phyloP scores from a whole-genome alignment of 2,113 vertebrate genomes.

The Spizaetus ornatus region DNA sequence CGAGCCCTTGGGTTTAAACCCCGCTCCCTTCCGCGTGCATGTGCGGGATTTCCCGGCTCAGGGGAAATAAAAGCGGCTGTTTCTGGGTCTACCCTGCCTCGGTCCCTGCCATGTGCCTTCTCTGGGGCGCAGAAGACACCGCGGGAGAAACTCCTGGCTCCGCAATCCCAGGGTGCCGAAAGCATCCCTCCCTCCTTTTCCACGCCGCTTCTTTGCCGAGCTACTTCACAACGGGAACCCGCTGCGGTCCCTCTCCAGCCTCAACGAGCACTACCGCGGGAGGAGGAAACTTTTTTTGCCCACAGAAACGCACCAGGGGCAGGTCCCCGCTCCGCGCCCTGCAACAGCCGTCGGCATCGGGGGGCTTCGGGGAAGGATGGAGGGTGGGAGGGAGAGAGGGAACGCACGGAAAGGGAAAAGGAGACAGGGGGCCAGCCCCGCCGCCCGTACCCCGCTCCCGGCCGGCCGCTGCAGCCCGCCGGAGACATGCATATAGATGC shows the following conservation, averaged over 20 bases:
- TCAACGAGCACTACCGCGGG: accelerated
- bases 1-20: neutral
- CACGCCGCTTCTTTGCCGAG: no score
- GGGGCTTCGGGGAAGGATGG: neutral
- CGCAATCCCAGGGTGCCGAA: neutral
- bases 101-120: neutral
- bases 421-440: accelerated
- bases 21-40: neutral
- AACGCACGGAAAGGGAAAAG: neutral
- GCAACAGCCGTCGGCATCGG: no score
- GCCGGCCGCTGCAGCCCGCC: neutral
- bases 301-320: neutral
- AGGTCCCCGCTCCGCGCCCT: neutral
- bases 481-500: neutral
- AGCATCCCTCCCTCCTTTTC: neutral
- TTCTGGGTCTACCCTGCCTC: neutral
- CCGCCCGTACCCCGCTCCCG: neutral
- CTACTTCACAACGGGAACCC: neutral
- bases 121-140: neutral
- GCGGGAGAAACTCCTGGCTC: neutral
- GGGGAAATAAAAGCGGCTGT: neutral
- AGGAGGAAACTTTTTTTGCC: neutral
- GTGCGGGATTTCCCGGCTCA: neutral
- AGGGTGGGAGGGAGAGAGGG: neutral
- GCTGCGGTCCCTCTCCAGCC: neutral